Percentiles rank a stretch among this genome's conserved stretches.
phyloP scores from a whole-genome alignment of 2,113 vertebrate genomes.

The Gallinago jamesoni region DNA sequence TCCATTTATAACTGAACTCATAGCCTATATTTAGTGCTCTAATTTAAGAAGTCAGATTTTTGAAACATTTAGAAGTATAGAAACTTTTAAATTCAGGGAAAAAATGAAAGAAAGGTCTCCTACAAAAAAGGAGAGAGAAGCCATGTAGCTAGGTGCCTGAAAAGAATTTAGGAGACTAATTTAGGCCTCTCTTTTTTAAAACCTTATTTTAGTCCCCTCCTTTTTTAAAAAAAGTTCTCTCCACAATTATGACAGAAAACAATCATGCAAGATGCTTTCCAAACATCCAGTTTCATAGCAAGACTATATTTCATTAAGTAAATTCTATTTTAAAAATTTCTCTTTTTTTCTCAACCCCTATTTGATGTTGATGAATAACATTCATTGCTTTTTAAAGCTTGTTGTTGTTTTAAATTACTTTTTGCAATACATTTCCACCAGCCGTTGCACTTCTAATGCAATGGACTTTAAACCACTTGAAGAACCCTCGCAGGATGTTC shows the following conservation, averaged over 20 bases:
- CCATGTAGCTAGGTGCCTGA: background rate
- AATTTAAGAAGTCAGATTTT: background rate
- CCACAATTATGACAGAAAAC: background rate
- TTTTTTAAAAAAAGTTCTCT: background rate
- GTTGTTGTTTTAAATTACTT: background rate
- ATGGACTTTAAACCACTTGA: background rate
- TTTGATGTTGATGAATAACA: background rate
- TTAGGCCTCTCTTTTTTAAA: background rate
- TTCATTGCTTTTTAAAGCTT: background rate
- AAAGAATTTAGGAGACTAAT: background rate
- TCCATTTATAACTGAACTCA: background rate
- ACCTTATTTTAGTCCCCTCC: background rate
- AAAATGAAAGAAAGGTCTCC: background rate
- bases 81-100: background rate
- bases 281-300: background rate
- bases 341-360: background rate
- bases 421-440: background rate
- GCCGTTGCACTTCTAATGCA: background rate
- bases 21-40: slow-evolving; percentile 4
- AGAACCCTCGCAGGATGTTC: background rate
- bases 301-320: background rate
- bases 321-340: background rate
- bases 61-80: background rate
- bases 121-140: background rate
- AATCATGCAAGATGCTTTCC: background rate